phyloP scores from a whole-genome alignment of 2,888 invertebrate species.

The Xanthia togata region DNA sequence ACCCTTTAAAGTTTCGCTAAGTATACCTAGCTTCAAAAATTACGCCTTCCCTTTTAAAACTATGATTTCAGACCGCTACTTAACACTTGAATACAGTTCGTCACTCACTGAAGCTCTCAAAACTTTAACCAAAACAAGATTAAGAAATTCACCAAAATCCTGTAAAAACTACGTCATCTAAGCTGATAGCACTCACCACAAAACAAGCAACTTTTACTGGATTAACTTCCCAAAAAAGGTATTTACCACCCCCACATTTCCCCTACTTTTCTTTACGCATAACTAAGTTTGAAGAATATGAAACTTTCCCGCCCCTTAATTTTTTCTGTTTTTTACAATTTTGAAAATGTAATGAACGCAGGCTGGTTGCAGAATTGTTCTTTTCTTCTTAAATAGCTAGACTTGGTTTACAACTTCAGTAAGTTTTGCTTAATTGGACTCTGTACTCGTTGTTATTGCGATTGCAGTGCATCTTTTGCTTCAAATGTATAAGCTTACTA shows the following conservation, averaged over 20 bases:
- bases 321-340: conserved; percentile 50
- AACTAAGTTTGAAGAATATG: conserved; percentile 69
- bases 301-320: conserved; percentile 53
- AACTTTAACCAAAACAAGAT: conserved; percentile 43
- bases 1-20: not conserved
- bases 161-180: conserved; percentile 45
- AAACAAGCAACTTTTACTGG: conserved; percentile 65
- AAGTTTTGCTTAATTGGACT: conserved; percentile 12
- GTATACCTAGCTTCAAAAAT: not conserved
- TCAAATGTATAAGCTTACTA: not conserved
- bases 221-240: conserved; percentile 71
- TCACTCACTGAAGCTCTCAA: conserved; percentile 36
- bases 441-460: not conserved
- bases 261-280: conserved; percentile 50
- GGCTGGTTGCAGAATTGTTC: conserved; percentile 34
- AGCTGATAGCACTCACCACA: conserved; percentile 47
- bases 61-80: conserved; percentile 2
- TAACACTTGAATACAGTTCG: conserved; percentile 7
- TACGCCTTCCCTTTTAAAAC: conserved; percentile 1
- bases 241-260: conserved; percentile 27
- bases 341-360: conserved; percentile 45
- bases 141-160: conserved; percentile 25
- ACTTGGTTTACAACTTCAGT: conserved; percentile 38
- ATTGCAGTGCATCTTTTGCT: conserved; percentile 19
- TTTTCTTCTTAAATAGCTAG: conserved; percentile 44